These are phyloP conservation scores for Aplysina aerophoba DNA, from an alignment of 37 sponge, comb jelly and placozoan species.

Conservation along the genomic window DNA sequence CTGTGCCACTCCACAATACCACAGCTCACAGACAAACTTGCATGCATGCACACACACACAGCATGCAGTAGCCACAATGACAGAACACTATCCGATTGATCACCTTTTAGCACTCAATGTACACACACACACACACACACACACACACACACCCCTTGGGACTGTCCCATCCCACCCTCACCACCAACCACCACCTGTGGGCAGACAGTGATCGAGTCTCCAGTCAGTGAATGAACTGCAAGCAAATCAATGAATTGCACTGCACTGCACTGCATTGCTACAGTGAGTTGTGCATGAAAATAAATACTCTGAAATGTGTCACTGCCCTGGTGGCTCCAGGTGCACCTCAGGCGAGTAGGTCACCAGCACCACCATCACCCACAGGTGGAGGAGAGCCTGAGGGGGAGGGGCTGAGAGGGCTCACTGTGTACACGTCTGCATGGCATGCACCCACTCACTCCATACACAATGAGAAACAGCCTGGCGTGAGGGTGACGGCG, in stretches of 20 bases:
- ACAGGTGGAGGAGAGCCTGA: constrained; percentile 86
- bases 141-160: background rate
- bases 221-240: too few relatives aligned
- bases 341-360: constrained; percentile 92
- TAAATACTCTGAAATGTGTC: background rate
- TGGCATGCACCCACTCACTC: constrained; percentile 77
- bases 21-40: background rate
- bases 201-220: background rate
- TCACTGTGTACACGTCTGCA: background rate
- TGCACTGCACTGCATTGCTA: too few relatives aligned
- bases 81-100: too few relatives aligned
- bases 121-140: constrained; percentile 4
- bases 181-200: background rate
- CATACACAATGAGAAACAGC: constrained; percentile 77
- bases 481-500: constrained; percentile 83
- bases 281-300: background rate
- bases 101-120: too few relatives aligned
- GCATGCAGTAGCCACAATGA: too few relatives aligned
- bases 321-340: background rate
- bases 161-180: too few relatives aligned
- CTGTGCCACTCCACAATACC: constrained; percentile 30
- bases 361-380: constrained; percentile 87
- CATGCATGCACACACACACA: background rate
- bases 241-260: too few relatives aligned
- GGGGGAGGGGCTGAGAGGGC: background rate